Evolutionary conservation across 1,140 invertebrate genomes (phyloP), one percentile per base, ranked within the genome.

Genomic region (Leptonema lineaticorne): DNA sequence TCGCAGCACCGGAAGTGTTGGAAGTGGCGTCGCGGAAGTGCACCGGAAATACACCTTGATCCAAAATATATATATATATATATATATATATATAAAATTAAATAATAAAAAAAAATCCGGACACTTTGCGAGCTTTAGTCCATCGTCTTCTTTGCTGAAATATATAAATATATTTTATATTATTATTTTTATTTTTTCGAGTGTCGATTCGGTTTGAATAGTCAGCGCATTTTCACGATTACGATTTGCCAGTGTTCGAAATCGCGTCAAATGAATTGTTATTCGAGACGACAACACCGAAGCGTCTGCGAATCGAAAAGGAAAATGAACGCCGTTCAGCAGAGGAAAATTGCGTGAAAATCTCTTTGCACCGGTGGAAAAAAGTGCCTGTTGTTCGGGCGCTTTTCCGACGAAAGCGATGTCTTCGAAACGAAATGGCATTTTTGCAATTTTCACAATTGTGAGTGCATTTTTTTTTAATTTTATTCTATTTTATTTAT

Each of bases 41-140:
- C 62, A 30, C 48, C 53, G 69, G 65, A 67, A 64, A 66, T 57
- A 63, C 22, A 26, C 22, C 50, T 24, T 24, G 16, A 5, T 53
- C 50, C 50, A n/a, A n/a, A n/a, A n/a, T n/a, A n/a, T n/a, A n/a
- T n/a, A n/a, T n/a, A n/a, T n/a, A n/a, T n/a, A n/a, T n/a, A n/a
- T n/a, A n/a, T n/a, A n/a, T n/a, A n/a, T n/a, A n/a, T n/a, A n/a
- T n/a, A n/a, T n/a, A n/a, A n/a, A n/a, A n/a, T n/a, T n/a, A n/a
- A n/a, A n/a, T n/a, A n/a, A n/a, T n/a, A n/a, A n/a, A n/a, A n/a
- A n/a, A n/a, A n/a, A n/a, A n/a, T n/a, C 24, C 50, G 18, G 3
- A 41, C 50, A 58, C 29, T 28, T 37, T 28, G 69, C 69, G 30
- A 58, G 69, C 57, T 63, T 69, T 67, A 70, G 69, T 70, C 69